Conservation (phyloP, 1,140 invertebrate genomes). For the Trachymyrmex cornetzi region DNA sequence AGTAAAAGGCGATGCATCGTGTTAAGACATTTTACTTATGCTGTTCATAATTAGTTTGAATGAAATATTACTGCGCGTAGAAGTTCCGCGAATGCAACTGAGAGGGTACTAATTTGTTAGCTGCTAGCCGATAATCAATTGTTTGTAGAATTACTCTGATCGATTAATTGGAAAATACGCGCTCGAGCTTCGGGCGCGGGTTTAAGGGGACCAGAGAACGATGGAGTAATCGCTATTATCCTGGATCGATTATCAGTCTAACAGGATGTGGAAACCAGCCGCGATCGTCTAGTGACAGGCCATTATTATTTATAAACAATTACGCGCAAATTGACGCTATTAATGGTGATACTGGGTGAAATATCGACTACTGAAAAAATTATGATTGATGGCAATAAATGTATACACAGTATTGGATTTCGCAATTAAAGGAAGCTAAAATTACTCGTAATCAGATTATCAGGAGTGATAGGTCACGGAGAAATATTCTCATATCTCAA, state of each 20-base stretch:
- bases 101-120: conserved; percentile 61
- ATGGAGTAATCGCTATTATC: conserved; percentile 32
- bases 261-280: conserved; percentile 65
- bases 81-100: conserved; percentile 51
- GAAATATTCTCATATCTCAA: conserved; percentile 8
- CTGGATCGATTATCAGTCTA: conserved; percentile 50
- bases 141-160: conserved; percentile 36
- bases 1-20: background rate
- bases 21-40: conserved; percentile 50
- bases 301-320: conserved; percentile 57
- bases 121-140: conserved; percentile 61
- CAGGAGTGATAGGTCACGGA: background rate
- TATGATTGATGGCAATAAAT: conserved; percentile 1
- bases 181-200: background rate
- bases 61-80: background rate
- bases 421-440: background rate
- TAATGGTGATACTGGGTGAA: background rate
- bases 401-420: background rate
- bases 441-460: conserved; percentile 28
- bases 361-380: conserved; percentile 31
- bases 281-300: conserved; percentile 18
- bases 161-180: conserved; percentile 29
- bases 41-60: conserved; percentile 35
- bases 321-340: conserved; percentile 1
- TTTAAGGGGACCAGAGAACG: conserved; percentile 25